Base-by-base conservation (phyloP, 2,888 invertebrate species). In the Panorpa germanica region DNA sequence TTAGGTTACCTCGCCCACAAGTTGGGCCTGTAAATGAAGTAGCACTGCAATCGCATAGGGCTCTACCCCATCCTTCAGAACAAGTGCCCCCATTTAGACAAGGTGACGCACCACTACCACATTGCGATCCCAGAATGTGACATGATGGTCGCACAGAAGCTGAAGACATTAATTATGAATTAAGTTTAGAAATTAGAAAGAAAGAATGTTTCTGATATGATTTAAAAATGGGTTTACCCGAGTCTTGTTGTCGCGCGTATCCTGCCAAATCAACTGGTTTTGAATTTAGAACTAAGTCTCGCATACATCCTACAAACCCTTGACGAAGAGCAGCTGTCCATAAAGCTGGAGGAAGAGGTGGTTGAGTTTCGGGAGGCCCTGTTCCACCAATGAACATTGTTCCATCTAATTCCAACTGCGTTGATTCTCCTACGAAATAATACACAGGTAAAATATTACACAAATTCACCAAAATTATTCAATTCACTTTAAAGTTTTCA, bases 31-130 rank as follows among this genome's bases (percentile, higher is more conserved):
- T 78, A 47, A 75, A 91, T 37, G 76, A 67, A 0, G 91, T 93
- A 19, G 70, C 67, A 7, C 83, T 75, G 50, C 95, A 95, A 52
- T 95, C 91, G 49, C 95, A 95, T 30, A 86, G 67, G 41, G 81
- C 82, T 35, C 93, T 64, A 56, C 93, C 91, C 93, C 93, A 95
- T 0, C 95, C 95, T 50, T 93, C 91, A 4, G 71, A 61, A 53
- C 95, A 95, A 13, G 63, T 57, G 1, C 88, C 90, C 3, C 78
- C 77, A 48, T 93, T 85, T 52, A 83, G 71, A 47, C 95, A 95
- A 1, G 91, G 90, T 10, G 76, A 72, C 25, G 76, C 75, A 32
- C 72, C 70, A 41, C 82, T 78, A 23, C 71, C 67, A 45, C 85
- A 85, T 43, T 82, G 80, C 39, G 75, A 66, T 38, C 76, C 67